Conservation (phyloP, 2,888 invertebrate species). For the Platypus cylindrus region DNA sequence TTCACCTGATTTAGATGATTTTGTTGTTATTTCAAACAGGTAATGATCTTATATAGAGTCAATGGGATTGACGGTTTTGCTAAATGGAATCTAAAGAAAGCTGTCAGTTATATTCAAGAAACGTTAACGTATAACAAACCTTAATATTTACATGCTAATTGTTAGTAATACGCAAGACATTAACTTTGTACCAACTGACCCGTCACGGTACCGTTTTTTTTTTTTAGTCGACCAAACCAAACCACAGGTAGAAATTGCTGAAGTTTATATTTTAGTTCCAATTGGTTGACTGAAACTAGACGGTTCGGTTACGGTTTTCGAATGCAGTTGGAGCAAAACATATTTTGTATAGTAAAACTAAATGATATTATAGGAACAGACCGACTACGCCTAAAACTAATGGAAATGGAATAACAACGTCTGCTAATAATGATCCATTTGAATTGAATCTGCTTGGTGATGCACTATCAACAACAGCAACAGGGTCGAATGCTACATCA, state of each 20-base stretch:
- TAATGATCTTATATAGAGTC: too few species aligned
- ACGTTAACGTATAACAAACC: too few species aligned
- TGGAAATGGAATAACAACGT: constrained; percentile 11
- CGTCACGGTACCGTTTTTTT: too few species aligned
- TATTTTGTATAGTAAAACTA: not conserved
- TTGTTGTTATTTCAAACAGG: constrained; percentile 74
- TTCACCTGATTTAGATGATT: constrained; percentile 69
- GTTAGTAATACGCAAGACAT: too few species aligned
- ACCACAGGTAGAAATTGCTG: too few species aligned
- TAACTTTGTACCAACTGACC: too few species aligned
- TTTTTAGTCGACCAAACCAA: too few species aligned
- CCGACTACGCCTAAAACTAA: constrained; percentile 17
- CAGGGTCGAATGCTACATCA: constrained; percentile 37
- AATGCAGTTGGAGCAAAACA: not conserved
- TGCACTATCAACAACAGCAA: constrained; percentile 40
- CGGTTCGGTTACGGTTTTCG: not conserved
- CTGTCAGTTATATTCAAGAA: too few species aligned
- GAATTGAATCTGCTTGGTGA: constrained; percentile 51
- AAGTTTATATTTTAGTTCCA: too few species aligned
- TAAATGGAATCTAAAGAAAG: too few species aligned
- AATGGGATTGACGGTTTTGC: not conserved
- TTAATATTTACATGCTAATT: too few species aligned
- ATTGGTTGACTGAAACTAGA: too few species aligned
- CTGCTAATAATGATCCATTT: constrained; percentile 45
- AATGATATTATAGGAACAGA: constrained; percentile 13